phyloP scores from a whole-genome alignment of 2,113 vertebrate genomes.

The Bombycilla garrulus region DNA sequence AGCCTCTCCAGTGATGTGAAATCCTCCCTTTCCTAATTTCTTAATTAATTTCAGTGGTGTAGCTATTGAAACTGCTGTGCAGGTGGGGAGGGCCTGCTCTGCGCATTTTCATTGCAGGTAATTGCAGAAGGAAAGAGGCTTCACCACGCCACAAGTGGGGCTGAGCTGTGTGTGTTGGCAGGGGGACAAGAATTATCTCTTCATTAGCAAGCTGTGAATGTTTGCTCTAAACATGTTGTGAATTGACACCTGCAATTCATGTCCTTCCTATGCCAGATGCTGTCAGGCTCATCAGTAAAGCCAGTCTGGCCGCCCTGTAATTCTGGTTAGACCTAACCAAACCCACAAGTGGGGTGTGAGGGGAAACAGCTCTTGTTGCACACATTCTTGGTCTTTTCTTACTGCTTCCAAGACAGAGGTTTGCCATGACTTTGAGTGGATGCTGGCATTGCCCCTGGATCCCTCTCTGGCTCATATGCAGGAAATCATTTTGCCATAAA shows the following conservation, averaged over 20 bases:
- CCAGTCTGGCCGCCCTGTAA: background rate
- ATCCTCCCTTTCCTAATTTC: background rate
- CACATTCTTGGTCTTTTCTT: background rate
- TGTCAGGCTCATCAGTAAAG: background rate
- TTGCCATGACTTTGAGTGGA: background rate
- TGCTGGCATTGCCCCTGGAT: rapidly evolving
- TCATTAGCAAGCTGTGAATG: background rate
- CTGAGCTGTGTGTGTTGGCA: background rate
- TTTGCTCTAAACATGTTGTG: background rate
- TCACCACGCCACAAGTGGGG: rapidly evolving
- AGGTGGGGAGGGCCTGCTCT: background rate
- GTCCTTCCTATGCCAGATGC: background rate
- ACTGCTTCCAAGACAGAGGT: background rate
- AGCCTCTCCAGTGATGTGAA: background rate
- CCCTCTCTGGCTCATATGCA: background rate
- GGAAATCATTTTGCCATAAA: background rate
- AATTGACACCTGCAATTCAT: background rate
- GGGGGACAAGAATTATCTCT: background rate
- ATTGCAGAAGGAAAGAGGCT: background rate
- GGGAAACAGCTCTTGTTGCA: background rate
- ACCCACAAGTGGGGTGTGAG: background rate
- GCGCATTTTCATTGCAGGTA: background rate
- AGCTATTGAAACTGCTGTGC: background rate
- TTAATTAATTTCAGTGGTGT: background rate
- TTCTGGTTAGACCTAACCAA: background rate